Conservation (phyloP, 1,140 invertebrate species). For the Mycetomoellerius zeteki region DNA sequence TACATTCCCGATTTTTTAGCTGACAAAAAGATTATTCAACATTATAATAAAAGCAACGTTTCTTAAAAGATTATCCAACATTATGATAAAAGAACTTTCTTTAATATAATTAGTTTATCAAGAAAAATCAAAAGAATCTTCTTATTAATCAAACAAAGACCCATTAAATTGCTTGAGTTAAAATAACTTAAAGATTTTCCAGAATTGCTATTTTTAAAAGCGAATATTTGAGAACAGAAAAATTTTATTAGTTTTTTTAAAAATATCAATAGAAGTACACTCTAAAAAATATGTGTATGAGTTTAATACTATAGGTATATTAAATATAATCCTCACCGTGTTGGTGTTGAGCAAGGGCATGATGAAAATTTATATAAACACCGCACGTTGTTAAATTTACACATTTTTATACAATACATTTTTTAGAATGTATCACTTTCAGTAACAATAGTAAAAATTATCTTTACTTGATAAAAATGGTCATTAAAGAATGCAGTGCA, state of each 20-base stretch:
- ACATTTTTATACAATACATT: no score
- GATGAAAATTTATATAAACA: no score
- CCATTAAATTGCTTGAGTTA: neutral
- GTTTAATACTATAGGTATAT: no score
- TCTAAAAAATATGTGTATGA: no score
- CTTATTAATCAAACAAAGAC: neutral
- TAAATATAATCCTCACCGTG: no score
- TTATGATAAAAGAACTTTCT: neutral
- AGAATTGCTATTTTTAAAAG: neutral
- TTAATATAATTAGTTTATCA: neutral
- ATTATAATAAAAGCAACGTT: neutral
- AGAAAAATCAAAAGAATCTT: neutral
- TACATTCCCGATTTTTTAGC: constrained; percentile 44
- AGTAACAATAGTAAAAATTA: neutral
- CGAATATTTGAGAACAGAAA: neutral
- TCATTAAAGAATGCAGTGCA: neutral
- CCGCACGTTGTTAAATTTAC: no score
- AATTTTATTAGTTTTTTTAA: neutral
- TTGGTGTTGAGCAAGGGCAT: no score
- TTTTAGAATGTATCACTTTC: neutral
- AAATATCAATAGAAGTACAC: neutral
- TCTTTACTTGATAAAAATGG: neutral
- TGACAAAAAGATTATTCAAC: neutral
- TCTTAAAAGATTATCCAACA: neutral
- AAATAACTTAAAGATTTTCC: neutral